Percentiles rank a stretch among this genome's conserved stretches.
These are phyloP conservation scores for Sminthopsis crassicaudata DNA, from an alignment of 2,113 vertebrate genomes.

Conservation along the genomic window DNA sequence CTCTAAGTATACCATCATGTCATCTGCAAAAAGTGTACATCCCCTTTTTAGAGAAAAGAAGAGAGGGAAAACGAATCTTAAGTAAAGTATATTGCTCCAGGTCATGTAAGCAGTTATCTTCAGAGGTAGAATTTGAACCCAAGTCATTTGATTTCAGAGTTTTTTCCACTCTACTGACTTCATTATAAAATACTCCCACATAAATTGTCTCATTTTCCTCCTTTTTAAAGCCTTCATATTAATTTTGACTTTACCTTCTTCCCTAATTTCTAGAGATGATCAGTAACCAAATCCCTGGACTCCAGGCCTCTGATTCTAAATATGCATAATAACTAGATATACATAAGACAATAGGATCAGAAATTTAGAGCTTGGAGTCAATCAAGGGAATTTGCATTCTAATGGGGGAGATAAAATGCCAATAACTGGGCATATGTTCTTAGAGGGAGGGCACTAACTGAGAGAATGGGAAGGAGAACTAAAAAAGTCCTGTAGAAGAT, in stretches of 20 bases:
- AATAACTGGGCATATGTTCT: neutral
- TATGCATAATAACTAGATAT: too few species aligned
- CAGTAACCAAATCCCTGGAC: neutral
- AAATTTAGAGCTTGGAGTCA: too few species aligned
- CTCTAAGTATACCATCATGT: too few species aligned
- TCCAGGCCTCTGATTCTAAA: too few species aligned
- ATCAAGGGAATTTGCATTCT: too few species aligned
- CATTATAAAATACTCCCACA: neutral
- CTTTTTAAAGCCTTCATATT: neutral
- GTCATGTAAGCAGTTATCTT: neutral
- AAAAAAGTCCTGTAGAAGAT: neutral
- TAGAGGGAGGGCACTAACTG: neutral
- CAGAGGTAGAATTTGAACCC: neutral
- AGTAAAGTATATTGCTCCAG: neutral
- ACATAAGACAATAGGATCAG: too few species aligned
- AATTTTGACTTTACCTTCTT: too few species aligned
- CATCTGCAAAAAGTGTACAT: too few species aligned
- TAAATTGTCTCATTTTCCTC: neutral
- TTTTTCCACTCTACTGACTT: neutral
- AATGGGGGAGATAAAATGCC: neutral
- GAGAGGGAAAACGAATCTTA: neutral
- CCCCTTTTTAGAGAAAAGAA: neutral
- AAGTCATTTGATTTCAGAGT: neutral
- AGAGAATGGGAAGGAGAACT: neutral
- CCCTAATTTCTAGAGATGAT: neutral